Conservation (phyloP, 2,888 invertebrate species). For the Thecocarcelia acutangulata region DNA sequence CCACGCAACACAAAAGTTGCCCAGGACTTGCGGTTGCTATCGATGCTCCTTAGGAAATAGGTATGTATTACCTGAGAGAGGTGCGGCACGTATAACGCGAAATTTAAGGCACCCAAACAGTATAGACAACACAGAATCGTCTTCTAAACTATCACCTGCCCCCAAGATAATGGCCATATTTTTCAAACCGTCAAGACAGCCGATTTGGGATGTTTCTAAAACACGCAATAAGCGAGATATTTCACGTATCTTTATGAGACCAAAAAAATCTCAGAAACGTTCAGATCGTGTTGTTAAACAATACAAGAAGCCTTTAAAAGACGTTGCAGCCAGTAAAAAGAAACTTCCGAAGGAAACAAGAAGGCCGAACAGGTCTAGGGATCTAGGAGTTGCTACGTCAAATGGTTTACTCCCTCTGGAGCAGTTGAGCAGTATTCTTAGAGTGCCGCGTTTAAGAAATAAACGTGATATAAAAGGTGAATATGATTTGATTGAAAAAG, state of each 20-base stretch:
- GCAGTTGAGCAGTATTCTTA: conserved; percentile 31
- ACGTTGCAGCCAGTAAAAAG: not conserved
- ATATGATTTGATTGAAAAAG: conserved; percentile 77
- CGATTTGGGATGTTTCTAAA: not conserved
- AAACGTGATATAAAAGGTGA: conserved; percentile 80
- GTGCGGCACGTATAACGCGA: conserved; percentile 61
- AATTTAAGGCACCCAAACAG: conserved; percentile 76
- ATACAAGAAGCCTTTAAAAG: conserved; percentile 74
- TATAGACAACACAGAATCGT: conserved; percentile 18
- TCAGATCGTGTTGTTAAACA: conserved; percentile 74
- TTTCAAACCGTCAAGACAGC: conserved; percentile 29
- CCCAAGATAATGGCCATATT: conserved; percentile 46
- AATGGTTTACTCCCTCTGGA: conserved; percentile 31
- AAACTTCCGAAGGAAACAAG: not conserved
- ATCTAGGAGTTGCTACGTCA: not conserved
- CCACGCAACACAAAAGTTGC: conserved; percentile 30
- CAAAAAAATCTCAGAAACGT: conserved; percentile 71
- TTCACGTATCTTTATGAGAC: conserved; percentile 71
- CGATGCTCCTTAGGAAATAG: conserved; percentile 70
- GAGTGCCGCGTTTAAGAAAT: conserved; percentile 28
- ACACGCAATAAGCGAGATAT: conserved; percentile 75
- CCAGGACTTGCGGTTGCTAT: conserved; percentile 72
- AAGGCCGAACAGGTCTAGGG: not conserved
- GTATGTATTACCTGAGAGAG: conserved; percentile 74
- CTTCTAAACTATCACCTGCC: not conserved